A percentile compares a stretch with the other conserved stretches of the same genome.
phyloP scores from a whole-genome alignment of 1,140 invertebrate species.

The Lordiphosa stackelbergi region DNA sequence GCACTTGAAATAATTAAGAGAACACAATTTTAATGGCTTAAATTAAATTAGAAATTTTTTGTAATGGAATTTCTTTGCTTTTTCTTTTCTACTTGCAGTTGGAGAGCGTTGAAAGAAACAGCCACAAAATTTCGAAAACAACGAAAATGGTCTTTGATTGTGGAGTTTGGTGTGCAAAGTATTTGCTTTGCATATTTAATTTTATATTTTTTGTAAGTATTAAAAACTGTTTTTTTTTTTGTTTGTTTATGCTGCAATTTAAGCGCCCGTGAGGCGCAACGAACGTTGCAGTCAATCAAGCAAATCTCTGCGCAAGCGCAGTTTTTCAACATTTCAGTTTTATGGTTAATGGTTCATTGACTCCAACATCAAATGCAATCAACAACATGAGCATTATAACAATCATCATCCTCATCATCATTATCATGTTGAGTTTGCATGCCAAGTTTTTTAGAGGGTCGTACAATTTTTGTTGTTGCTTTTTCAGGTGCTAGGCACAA shows the following conservation, averaged over 20 bases:
- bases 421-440: constrained; percentile 30
- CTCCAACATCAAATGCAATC: constrained; percentile 63
- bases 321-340: constrained; percentile 47
- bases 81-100: constrained; percentile 43
- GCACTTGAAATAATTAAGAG: constrained; percentile 52
- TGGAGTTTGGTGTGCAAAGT: constrained; percentile 83
- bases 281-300: constrained; percentile 58
- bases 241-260: constrained; percentile 9
- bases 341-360: constrained; percentile 52
- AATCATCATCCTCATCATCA: constrained; percentile 51
- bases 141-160: constrained; percentile 79
- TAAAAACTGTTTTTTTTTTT: neutral
- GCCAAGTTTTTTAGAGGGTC: constrained; percentile 1
- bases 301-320: constrained; percentile 71
- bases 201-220: constrained; percentile 87
- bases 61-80: constrained; percentile 14
- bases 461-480: constrained; percentile 20
- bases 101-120: constrained; percentile 36
- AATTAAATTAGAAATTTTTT: constrained; percentile 44
- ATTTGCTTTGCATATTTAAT: constrained; percentile 86
- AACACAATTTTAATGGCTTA: constrained; percentile 8
- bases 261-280: constrained; percentile 28
- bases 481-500: constrained; percentile 83
- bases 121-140: constrained; percentile 70
- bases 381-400: constrained; percentile 56